Evolutionary conservation across 2,888 invertebrate species (phyloP).

Genomic region (Timema podura): DNA sequence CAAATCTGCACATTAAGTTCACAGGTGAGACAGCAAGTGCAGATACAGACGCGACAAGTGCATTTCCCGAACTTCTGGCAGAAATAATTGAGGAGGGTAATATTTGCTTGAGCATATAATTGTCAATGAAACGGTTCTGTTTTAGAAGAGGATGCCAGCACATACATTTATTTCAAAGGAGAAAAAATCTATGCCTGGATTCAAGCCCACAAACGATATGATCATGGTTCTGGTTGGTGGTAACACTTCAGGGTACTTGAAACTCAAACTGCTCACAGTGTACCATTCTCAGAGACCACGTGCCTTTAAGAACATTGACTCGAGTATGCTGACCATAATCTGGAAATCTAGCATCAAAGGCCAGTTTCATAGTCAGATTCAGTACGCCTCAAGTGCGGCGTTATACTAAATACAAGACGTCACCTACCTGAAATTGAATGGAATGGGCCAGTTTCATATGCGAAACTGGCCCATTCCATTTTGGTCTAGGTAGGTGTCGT

Average conservation of each 20-base stretch:
- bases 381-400: too few species aligned
- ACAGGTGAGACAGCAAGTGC: neutral
- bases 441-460: too few species aligned
- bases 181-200: neutral
- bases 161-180: neutral
- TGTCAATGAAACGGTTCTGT: neutral
- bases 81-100: neutral
- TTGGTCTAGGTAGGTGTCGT: too few species aligned
- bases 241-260: neutral
- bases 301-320: neutral
- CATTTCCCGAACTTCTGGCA: neutral
- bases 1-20: neutral
- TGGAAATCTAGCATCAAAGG: neutral
- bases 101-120: neutral
- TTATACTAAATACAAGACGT: too few species aligned
- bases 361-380: too few species aligned
- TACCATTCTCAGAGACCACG: neutral
- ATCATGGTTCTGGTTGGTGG: neutral
- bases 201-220: neutral
- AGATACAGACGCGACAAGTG: neutral
- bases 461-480: too few species aligned
- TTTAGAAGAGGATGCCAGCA: neutral
- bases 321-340: neutral
- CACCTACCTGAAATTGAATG: too few species aligned
- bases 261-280: neutral